Evolutionary conservation across 2,888 invertebrate genomes (phyloP).

Genomic region (Oithona nana): DNA sequence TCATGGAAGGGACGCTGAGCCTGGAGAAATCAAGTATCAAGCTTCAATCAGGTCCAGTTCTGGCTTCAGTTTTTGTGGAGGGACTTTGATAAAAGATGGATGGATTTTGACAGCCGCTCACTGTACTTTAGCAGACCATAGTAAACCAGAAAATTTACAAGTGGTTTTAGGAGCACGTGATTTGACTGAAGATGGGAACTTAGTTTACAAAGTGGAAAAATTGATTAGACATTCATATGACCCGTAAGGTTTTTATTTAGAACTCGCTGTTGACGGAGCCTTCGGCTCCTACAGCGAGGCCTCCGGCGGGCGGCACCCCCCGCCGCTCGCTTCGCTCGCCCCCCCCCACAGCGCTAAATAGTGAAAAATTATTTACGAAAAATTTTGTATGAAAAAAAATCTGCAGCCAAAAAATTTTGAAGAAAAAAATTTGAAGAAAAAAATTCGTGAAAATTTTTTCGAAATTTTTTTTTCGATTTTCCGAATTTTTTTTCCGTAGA

Average conservation of each 20-base stretch:
- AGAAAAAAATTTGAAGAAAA: too few relatives aligned
- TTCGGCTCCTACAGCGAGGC: too few relatives aligned
- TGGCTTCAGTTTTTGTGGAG: background rate
- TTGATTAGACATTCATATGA: background rate
- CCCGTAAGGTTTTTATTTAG: background rate
- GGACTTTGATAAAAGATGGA: background rate
- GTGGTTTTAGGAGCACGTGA: background rate
- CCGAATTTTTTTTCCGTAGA: too few relatives aligned
- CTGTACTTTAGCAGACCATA: background rate
- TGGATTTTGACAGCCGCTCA: background rate
- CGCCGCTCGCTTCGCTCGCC: too few relatives aligned
- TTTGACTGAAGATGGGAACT: background rate
- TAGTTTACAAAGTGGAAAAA: background rate
- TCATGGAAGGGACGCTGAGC: background rate
- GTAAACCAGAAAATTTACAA: background rate
- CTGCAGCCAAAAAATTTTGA: too few relatives aligned
- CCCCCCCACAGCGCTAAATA: too few relatives aligned
- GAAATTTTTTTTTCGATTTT: too few relatives aligned
- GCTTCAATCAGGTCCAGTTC: background rate
- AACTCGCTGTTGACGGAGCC: too few relatives aligned
- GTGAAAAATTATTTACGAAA: too few relatives aligned
- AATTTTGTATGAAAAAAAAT: too few relatives aligned
- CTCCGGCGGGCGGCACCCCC: too few relatives aligned
- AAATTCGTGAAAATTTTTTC: too few relatives aligned
- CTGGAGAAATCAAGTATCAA: conserved; percentile 1